These are phyloP conservation scores for Lophura nycthemera DNA, from an alignment of 2,113 vertebrate species.

Conservation along the genomic window DNA sequence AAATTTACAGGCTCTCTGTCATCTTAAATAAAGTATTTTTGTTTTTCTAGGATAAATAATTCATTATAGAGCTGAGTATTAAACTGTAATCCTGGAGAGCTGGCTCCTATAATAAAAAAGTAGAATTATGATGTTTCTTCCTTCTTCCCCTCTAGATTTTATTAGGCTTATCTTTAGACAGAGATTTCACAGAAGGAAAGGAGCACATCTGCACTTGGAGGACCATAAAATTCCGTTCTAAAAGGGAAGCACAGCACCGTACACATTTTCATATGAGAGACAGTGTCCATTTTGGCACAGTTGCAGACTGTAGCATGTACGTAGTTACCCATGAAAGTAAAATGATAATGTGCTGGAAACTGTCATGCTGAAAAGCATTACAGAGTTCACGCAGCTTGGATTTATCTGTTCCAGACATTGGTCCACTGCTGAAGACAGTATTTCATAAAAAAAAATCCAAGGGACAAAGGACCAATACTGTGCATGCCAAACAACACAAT, in stretches of 20 bases:
- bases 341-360: conserved; percentile 25
- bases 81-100: conserved; percentile 47
- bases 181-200: not conserved
- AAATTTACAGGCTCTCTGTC: conserved; percentile 78
- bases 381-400: not conserved
- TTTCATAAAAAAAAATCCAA: not conserved
- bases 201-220: not conserved
- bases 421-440: not conserved
- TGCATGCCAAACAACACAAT: accelerated
- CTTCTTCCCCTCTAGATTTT: conserved; percentile 24
- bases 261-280: not conserved
- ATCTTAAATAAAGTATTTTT: conserved; percentile 82
- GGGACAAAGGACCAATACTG: not conserved
- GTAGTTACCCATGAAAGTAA: conserved; percentile 16
- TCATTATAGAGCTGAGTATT: conserved; percentile 68
- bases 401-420: not conserved
- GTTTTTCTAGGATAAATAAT: conserved; percentile 79
- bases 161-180: conserved; percentile 47
- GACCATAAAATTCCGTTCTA: conserved; percentile 41
- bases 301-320: not conserved
- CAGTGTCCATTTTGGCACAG: not conserved
- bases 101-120: conserved; percentile 55
- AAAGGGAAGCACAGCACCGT: not conserved
- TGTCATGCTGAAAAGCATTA: not conserved
- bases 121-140: conserved; percentile 18